phyloP scores from a whole-genome alignment of 2,113 vertebrate species.

The Vidua chalybeata region DNA sequence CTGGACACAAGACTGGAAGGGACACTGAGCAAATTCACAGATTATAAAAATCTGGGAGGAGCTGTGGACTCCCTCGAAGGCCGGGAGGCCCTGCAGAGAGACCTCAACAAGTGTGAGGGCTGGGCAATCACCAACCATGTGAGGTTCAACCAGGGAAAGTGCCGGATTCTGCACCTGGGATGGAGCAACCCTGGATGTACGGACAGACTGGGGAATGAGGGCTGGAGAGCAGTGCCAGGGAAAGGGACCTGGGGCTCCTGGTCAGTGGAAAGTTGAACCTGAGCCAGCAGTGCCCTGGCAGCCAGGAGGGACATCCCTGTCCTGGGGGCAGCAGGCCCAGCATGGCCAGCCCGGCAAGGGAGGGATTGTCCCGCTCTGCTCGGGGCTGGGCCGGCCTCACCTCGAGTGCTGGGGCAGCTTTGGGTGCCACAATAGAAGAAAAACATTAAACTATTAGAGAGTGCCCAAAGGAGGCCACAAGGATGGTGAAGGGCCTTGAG shows the following conservation, averaged over 20 bases:
- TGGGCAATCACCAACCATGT: background rate
- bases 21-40: background rate
- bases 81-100: background rate
- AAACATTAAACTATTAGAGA: too few relatives aligned
- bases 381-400: background rate
- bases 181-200: background rate
- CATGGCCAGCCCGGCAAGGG: too few relatives aligned
- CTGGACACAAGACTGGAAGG: background rate
- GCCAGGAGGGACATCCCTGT: background rate
- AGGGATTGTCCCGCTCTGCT: too few relatives aligned
- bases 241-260: background rate
- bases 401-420: background rate
- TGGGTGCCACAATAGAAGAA: too few relatives aligned
- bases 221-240: background rate
- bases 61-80: rapidly evolving
- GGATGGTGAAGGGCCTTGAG: too few relatives aligned
- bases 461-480: too few relatives aligned
- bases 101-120: background rate
- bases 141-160: background rate
- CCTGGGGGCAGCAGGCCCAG: too few relatives aligned
- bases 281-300: background rate
- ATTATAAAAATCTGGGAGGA: background rate
- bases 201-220: background rate
- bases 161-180: background rate
- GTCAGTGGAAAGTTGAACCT: background rate